These are phyloP conservation scores for Sciurus vulgaris DNA, from an alignment of 2,797 vertebrate genomes.

Conservation along the genomic window DNA sequence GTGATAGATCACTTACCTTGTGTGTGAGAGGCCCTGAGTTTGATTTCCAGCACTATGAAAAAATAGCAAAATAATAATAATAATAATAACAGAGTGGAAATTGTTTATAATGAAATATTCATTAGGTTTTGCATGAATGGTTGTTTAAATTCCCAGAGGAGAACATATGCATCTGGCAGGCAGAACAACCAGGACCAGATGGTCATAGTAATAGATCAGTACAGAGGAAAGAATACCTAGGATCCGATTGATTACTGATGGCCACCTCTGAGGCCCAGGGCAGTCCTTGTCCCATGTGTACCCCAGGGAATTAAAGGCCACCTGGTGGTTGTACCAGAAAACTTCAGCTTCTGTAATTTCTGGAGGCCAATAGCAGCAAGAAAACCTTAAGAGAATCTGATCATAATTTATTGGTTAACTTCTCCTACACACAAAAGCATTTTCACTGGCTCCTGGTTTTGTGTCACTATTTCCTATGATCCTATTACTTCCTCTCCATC, in stretches of 20 bases:
- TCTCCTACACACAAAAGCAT: neutral
- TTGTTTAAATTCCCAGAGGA: neutral
- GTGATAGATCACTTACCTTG: neutral
- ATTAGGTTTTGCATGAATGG: neutral
- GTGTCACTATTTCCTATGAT: neutral
- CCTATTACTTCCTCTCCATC: no score
- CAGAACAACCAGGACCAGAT: neutral
- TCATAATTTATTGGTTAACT: neutral
- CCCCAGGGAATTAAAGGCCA: slow-evolving; percentile 43
- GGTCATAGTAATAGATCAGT: slow-evolving; percentile 13
- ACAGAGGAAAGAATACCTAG: neutral
- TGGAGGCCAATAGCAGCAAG: neutral
- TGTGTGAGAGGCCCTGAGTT: no score
- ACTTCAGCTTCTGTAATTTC: neutral
- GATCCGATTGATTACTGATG: neutral
- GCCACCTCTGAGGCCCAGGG: neutral
- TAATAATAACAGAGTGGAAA: neutral
- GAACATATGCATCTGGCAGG: neutral
- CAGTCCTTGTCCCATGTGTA: rapidly evolving
- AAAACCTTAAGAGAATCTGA: neutral
- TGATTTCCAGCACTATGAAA: no score
- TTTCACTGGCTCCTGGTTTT: neutral
- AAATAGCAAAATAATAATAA: no score
- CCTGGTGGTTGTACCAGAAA: slow-evolving; percentile 53
- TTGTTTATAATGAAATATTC: neutral